Conservation (phyloP, 1,140 invertebrate species). For the Drosophila orena region DNA sequence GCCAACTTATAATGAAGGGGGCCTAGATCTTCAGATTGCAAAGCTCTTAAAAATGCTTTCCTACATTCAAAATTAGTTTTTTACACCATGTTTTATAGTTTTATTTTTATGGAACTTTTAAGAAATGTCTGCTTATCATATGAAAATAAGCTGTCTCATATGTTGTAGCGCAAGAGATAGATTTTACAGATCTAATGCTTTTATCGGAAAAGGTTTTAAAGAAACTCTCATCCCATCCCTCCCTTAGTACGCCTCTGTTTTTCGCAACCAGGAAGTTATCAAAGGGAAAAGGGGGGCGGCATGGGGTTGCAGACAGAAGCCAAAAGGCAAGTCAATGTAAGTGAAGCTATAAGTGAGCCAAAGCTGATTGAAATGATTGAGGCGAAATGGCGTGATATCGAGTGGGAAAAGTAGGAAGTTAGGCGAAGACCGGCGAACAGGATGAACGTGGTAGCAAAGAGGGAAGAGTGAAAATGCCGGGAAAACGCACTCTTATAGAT, state of each 20-base stretch:
- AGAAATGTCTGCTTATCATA: too few species aligned
- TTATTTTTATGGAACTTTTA: too few species aligned
- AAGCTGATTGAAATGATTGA: conserved; percentile 82
- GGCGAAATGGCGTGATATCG: conserved; percentile 77
- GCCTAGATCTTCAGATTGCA: neutral
- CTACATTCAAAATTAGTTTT: too few species aligned
- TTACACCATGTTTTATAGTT: too few species aligned
- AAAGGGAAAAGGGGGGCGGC: conserved; percentile 1
- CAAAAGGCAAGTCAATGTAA: conserved; percentile 81
- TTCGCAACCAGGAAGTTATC: conserved; percentile 25
- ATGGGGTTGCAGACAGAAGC: conserved; percentile 35
- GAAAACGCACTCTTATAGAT: conserved; percentile 27
- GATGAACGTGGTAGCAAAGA: neutral
- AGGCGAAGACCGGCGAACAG: neutral
- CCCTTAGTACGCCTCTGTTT: neutral
- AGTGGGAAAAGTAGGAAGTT: conserved; percentile 23
- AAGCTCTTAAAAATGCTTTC: neutral
- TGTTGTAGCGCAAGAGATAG: too few species aligned
- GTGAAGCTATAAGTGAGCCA: conserved; percentile 74
- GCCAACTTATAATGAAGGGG: neutral
- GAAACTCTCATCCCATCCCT: neutral
- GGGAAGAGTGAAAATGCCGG: neutral
- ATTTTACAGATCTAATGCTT: too few species aligned
- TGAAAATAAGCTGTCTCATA: too few species aligned
- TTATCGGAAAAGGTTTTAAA: too few species aligned